Evolutionary conservation across 2,113 vertebrate species (phyloP), one percentile per base, ranked within the genome.

Genomic region (Rallus limicola): DNA sequence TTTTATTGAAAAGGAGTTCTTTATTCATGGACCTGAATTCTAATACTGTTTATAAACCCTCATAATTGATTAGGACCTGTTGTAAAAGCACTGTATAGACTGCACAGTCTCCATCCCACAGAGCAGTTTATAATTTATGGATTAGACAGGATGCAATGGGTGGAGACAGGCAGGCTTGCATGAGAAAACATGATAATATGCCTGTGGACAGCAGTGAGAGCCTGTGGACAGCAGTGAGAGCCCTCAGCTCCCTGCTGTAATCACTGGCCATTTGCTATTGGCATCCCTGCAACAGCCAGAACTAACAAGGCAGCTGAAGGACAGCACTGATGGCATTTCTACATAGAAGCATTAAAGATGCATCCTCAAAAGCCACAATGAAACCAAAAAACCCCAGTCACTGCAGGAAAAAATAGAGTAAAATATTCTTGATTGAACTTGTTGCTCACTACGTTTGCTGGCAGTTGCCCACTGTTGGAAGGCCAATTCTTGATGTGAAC

Each of bases 171-270:
- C 11, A 59, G 62, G 55, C n/a, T 2, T 63, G 59, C 40, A 29
- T 1, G 13, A 88, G 40, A 34, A n/a, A n/a, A 38, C 2, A 2
- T 6, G 36, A 10, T 25, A 34, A 34, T 26, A 10, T 1, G 7
- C 23, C 33, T 53, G 59, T 2, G 33, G 58, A 48, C 26, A 64
- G 48, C 28, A 23, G 34, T 2, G 28, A 55, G 68, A 50, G 44
- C 44, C 77, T 53, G 59, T 2, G 33, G 58, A 48, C 26, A 64
- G 48, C 28, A 23, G 34, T 2, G 28, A 55, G 68, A 50, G 44
- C 44, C 77, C 60, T 53, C 82, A 36, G 71, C 36, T 69, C 55
- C 77, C 70, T 20, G 46, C 40, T 71, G 38, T 12, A 31, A 71
- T 31, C 59, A 10, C 53, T 21, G 42, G 21, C 40, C 60, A 46